Evolutionary conservation across 2,888 invertebrate species (phyloP).

Genomic region (Punctoribates punctum): DNA sequence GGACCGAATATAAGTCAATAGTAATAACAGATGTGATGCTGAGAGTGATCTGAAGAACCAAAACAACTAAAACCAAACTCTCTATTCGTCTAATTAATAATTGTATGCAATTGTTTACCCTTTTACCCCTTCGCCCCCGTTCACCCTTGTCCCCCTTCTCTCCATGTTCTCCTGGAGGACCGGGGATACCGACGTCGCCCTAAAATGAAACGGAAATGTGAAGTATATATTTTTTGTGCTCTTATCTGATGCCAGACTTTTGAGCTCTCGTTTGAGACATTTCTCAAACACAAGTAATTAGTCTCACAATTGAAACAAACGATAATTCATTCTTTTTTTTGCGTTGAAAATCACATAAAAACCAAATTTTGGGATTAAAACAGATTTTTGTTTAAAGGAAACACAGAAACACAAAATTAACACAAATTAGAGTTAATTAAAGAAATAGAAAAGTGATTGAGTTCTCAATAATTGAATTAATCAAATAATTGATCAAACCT

Average conservation of each 20-base stretch:
- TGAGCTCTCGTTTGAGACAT: neutral
- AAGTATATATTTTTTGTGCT: neutral
- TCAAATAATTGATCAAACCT: constrained; percentile 43
- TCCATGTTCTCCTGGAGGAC: constrained; percentile 67
- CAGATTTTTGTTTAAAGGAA: neutral
- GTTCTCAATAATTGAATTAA: too few species aligned
- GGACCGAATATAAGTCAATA: neutral
- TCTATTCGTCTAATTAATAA: neutral
- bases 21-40: constrained; percentile 35
- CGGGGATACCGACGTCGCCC: constrained; percentile 55
- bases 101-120: constrained; percentile 63
- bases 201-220: constrained; percentile 44
- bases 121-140: constrained; percentile 86
- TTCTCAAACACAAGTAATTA: too few species aligned
- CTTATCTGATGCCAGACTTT: neutral
- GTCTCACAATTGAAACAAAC: too few species aligned
- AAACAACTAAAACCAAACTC: constrained; percentile 11
- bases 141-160: constrained; percentile 70
- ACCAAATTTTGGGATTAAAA: too few species aligned
- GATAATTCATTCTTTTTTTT: neutral
- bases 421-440: too few species aligned
- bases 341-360: neutral
- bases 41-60: constrained; percentile 40
- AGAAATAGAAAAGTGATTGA: too few species aligned
- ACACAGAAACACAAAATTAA: neutral